A percentile compares a stretch with the other conserved stretches of the same genome.
Evolutionary conservation across 2,113 vertebrate genomes (phyloP).

Genomic region (Phoenicopterus ruber): DNA sequence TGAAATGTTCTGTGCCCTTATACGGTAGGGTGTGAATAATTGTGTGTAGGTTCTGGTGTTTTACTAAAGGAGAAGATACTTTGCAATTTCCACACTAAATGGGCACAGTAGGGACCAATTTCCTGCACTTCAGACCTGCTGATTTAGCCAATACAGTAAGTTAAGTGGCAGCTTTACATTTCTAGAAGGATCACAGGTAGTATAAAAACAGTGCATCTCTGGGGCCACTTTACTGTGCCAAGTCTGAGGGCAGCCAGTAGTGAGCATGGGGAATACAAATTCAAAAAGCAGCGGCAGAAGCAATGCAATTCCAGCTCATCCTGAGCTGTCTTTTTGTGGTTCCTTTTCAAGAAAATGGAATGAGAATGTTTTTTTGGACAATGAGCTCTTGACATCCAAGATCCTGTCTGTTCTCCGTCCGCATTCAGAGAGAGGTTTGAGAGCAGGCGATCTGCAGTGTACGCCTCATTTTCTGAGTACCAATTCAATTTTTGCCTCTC

Average conservation of each 20-base stretch:
- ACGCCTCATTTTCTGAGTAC: slow-evolving; percentile 68
- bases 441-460: slow-evolving; percentile 57
- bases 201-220: slow-evolving; percentile 64
- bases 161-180: slow-evolving; percentile 67
- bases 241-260: slow-evolving; percentile 6
- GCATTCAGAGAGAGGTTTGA: slow-evolving; percentile 44
- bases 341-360: slow-evolving; percentile 74
- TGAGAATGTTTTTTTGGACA: slow-evolving; percentile 80
- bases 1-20: slow-evolving; percentile 26
- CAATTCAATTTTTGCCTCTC: slow-evolving; percentile 71
- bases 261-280: slow-evolving; percentile 71
- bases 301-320: neutral
- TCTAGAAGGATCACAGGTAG: slow-evolving; percentile 74
- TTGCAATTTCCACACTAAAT: slow-evolving; percentile 63
- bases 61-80: slow-evolving; percentile 64
- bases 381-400: slow-evolving; percentile 79
- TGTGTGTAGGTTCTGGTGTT: slow-evolving; percentile 51
- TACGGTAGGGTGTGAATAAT: slow-evolving; percentile 33
- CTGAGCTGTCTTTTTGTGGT: slow-evolving; percentile 70
- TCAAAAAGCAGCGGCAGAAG: slow-evolving; percentile 60
- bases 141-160: slow-evolving; percentile 72
- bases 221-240: slow-evolving; percentile 38
- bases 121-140: slow-evolving; percentile 70
- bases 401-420: slow-evolving; percentile 75
- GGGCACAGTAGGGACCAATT: slow-evolving; percentile 74